phyloP scores from a whole-genome alignment of 2,797 vertebrate genomes.

The Oreochromis grahami region DNA sequence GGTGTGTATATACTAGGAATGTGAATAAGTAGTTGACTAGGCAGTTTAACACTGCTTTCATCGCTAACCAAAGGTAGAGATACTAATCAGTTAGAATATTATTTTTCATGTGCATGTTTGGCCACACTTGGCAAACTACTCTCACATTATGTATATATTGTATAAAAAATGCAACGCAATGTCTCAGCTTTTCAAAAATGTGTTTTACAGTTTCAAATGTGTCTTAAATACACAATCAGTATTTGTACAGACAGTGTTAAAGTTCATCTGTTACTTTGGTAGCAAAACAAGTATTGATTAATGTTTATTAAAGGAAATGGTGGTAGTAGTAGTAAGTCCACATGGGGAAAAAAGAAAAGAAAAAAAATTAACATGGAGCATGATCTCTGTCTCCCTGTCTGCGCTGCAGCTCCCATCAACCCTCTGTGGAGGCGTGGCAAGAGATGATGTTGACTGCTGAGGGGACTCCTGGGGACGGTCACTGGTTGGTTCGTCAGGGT shows the following conservation, averaged over 20 bases:
- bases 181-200: neutral
- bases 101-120: neutral
- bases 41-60: neutral
- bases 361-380: neutral
- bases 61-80: neutral
- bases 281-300: neutral
- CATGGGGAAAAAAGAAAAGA: neutral
- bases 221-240: neutral
- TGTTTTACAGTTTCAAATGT: neutral
- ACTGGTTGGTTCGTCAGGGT: slow-evolving; percentile 80
- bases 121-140: neutral
- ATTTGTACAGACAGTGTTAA: neutral
- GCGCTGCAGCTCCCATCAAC: slow-evolving; percentile 81
- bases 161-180: neutral
- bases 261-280: neutral
- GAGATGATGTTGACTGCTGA: slow-evolving; percentile 79
- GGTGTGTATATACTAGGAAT: neutral
- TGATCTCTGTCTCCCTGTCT: slow-evolving; percentile 1
- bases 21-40: neutral
- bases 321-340: accelerated
- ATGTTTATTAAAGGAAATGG: neutral
- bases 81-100: neutral
- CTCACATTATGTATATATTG: neutral
- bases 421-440: slow-evolving; percentile 81
- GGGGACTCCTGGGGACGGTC: slow-evolving; percentile 69